Evolutionary conservation across 2,888 invertebrate species (phyloP).

Genomic region (Cataglyphis cursor): DNA sequence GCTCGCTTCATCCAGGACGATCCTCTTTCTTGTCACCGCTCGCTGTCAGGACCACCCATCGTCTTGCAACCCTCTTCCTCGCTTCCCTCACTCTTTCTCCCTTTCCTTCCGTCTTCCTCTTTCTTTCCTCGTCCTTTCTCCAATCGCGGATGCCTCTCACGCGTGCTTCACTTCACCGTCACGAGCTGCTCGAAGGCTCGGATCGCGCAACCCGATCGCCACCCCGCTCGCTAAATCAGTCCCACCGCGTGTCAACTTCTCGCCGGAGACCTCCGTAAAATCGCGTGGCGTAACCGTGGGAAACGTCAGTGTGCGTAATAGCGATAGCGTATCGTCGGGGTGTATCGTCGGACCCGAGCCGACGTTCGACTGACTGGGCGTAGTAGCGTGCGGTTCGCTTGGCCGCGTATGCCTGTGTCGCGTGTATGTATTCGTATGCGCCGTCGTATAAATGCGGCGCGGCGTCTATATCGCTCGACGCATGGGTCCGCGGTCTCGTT

Average conservation of each 20-base stretch:
- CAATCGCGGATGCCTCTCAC: constrained; percentile 11
- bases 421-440: neutral
- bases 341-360: constrained; percentile 52
- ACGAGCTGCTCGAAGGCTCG: constrained; percentile 46
- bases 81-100: constrained; percentile 25
- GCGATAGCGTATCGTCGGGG: constrained; percentile 17
- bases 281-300: constrained; percentile 25
- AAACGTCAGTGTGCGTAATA: neutral
- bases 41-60: constrained; percentile 50
- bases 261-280: constrained; percentile 17
- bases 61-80: constrained; percentile 37
- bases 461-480: constrained; percentile 46
- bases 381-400: constrained; percentile 46
- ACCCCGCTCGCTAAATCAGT: constrained; percentile 17
- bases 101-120: neutral
- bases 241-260: constrained; percentile 25
- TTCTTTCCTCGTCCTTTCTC: constrained; percentile 1
- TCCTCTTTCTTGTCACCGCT: constrained; percentile 48
- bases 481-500: constrained; percentile 26
- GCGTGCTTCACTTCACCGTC: constrained; percentile 61
- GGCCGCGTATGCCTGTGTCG: neutral
- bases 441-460: constrained; percentile 1
- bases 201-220: constrained; percentile 38
- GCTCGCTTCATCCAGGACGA: constrained; percentile 48
- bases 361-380: constrained; percentile 57